phyloP scores from a whole-genome alignment of 2,797 vertebrate genomes.

The Hoplostethus atlanticus region DNA sequence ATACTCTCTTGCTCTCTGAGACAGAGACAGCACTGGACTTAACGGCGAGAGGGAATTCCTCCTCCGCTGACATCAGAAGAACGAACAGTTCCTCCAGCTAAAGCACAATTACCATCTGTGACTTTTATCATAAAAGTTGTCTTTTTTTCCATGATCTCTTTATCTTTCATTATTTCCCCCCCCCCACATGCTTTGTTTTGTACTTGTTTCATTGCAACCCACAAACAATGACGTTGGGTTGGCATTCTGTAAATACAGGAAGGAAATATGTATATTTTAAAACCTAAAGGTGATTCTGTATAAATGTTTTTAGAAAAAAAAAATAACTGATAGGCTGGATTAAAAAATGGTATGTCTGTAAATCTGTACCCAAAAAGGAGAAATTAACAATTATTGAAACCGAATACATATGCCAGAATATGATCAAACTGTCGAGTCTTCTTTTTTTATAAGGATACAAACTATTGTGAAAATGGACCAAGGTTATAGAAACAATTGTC shows the following conservation, averaged over 20 bases:
- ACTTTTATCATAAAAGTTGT: constrained; percentile 61
- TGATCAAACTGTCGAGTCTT: constrained; percentile 51
- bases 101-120: constrained; percentile 86
- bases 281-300: constrained; percentile 86
- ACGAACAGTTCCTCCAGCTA: constrained; percentile 64
- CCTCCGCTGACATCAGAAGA: constrained; percentile 20
- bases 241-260: constrained; percentile 85
- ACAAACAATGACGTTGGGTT: constrained; percentile 59
- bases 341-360: constrained; percentile 82
- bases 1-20: constrained; percentile 38
- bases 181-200: constrained; percentile 54
- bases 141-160: constrained; percentile 40
- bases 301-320: constrained; percentile 88
- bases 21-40: constrained; percentile 18
- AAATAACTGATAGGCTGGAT: constrained; percentile 68
- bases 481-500: neutral
- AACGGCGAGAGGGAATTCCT: constrained; percentile 37
- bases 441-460: constrained; percentile 38
- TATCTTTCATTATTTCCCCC: constrained; percentile 27
- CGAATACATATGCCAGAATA: constrained; percentile 84
- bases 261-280: constrained; percentile 90
- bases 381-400: constrained; percentile 84
- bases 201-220: constrained; percentile 65
- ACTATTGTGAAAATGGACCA: constrained; percentile 3
- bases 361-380: constrained; percentile 85